Base-by-base conservation (phyloP, 92 coral and sea anemone species). In the Muricea muricata region DNA sequence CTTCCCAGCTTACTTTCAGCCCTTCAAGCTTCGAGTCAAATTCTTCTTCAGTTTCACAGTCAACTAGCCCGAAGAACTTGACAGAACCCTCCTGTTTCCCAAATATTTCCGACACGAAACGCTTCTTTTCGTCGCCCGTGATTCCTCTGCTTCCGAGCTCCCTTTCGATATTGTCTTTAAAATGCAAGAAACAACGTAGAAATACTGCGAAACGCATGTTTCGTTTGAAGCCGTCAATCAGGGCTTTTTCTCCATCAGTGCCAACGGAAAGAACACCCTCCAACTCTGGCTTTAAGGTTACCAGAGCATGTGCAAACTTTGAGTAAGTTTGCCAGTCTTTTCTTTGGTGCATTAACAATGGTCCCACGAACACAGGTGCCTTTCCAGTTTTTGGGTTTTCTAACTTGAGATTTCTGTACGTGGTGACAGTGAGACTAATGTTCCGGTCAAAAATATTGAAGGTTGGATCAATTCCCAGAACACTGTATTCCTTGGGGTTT, bases 311-410 rank as follows among this genome's bases (percentile, higher is more conserved):
- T 4, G 88, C 88, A 21, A 88, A 88, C 65, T 83, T 88, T 2
- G 88, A 83, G 34, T 78, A 88, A 6, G 85, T 88, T 40, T 58
- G 54, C 85, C 88, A 83, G 65, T 88, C 91, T 13, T 88, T 88
- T 15, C 61, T 60, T n/a, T 88, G 91, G 78, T 88, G 91, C 91
- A 79, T 85, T 14, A 88, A 29, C 12, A 89, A 63, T 24, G 86
- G 86, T 0, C 92, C 86, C 18, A 85, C 79, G 42, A 89, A 89
- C 23, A 85, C 83, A 1, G 89, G 92, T 15, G 86, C 55, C 45
- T 88, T 84, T 24, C 76, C 82, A 0, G 89, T 84, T 10, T 55
- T 32, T 17, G 45, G 55, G 23, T 77, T 75, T 31, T 50, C 89
- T 28, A 89, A 52, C 28, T 74, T 13, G 92, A 85, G 5, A n/a